Conservation (phyloP, 1,140 invertebrate genomes). For the Pogonus chalceus region DNA sequence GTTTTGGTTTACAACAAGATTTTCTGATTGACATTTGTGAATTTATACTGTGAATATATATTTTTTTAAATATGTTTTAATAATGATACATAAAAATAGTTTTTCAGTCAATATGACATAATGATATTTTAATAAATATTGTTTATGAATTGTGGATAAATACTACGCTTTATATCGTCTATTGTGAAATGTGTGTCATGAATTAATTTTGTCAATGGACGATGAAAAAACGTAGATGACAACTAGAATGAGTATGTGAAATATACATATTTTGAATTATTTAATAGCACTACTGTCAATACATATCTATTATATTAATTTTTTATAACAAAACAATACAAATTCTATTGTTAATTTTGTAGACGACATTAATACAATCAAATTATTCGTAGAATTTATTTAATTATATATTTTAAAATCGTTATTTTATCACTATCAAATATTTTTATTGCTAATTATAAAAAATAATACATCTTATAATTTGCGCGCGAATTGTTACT, state of each 20-base stretch:
- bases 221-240: not conserved
- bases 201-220: not conserved
- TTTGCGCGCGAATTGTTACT: too few relatives aligned
- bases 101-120: too few relatives aligned
- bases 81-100: too few relatives aligned
- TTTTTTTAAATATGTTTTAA: not conserved
- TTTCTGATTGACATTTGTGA: not conserved
- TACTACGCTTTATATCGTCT: not conserved
- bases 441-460: too few relatives aligned
- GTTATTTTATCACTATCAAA: too few relatives aligned
- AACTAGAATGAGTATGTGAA: not conserved
- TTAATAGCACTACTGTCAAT: not conserved
- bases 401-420: too few relatives aligned
- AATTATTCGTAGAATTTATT: too few relatives aligned
- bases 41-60: not conserved
- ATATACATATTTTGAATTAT: too few relatives aligned
- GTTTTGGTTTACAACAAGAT: not conserved
- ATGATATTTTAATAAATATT: too few relatives aligned
- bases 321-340: not conserved
- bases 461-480: too few relatives aligned
- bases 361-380: too few relatives aligned
- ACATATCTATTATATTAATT: not conserved
- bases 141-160: not conserved
- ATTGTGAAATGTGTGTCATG: not conserved
- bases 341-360: not conserved